Base-by-base conservation (phyloP, 2,113 vertebrate species). In the Myrmophylax atrothorax region DNA sequence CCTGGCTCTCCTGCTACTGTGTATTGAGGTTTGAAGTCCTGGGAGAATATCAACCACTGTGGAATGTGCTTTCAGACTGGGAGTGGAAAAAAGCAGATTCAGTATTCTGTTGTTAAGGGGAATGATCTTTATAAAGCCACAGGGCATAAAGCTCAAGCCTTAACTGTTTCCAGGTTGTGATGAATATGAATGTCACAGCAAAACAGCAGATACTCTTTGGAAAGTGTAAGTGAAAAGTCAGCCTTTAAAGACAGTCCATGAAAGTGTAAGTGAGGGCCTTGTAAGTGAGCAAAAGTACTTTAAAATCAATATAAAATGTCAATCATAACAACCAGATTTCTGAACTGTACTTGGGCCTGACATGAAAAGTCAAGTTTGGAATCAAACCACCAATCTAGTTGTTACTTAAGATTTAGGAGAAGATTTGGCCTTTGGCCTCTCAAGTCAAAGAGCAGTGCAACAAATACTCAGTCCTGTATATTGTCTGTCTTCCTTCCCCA, bases 171-270 rank as follows among this genome's bases (percentile, higher is more conserved):
- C 82, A 93, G 64, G 52, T 75, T 90, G 64, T 75, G 56, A 84
- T 66, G 74, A 52, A 92, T 60, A 91, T 6, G 52, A 76, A 81
- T 56, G 53, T 68, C 56, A 78, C 31, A 58, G 76, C 53, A 87
- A 80, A 93, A 55, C 18, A 55, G 74, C 42, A 94, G 42, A 47
- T 63, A 55, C 3, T 74, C 55, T 80, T 75, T 70, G 24, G 84
- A 94, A 84, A 94, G 64, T 23, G 1, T 60, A 91, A 91, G 50
- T 75, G 55, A 77, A 88, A 80, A 96, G 63, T 53, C 64, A 95
- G 38, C 35, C 40, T 90, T 90, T 38, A 96, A 93, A 96, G 55
- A 83, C 15, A 74, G 88, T 49, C 52, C 73, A 40, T 67, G 73
- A 26, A 84, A 81, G 18, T 50, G 24, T 37, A 89, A 86, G 53